A percentile compares a stretch with the other conserved stretches of the same genome.
Evolutionary conservation across 2,888 invertebrate genomes (phyloP).

Genomic region (Orthosia gothica): DNA sequence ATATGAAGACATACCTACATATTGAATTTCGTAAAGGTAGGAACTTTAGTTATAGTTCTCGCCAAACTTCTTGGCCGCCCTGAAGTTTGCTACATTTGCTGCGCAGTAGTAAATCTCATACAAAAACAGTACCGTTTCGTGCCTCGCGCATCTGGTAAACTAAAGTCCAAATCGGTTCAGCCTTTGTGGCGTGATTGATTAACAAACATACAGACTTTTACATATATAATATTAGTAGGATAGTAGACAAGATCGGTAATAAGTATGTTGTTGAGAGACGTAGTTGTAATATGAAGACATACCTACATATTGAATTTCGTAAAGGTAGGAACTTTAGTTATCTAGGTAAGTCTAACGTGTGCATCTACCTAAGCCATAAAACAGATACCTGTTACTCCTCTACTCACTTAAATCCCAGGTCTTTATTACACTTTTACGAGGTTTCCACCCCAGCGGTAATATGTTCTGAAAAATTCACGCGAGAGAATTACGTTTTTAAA

Average conservation of each 20-base stretch:
- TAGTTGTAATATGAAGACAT: too few relatives aligned
- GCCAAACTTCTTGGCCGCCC: too few relatives aligned
- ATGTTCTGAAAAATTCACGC: slow-evolving; percentile 36
- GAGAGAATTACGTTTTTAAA: slow-evolving; percentile 34
- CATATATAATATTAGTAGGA: too few relatives aligned
- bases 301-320: not conserved
- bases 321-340: not conserved
- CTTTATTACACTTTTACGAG: slow-evolving; percentile 36
- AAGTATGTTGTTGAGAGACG: not conserved
- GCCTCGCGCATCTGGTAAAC: too few relatives aligned
- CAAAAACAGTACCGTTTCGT: too few relatives aligned
- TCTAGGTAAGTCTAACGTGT: not conserved
- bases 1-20: not conserved
- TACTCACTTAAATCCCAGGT: slow-evolving; percentile 14
- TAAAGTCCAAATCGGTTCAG: too few relatives aligned
- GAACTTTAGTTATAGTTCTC: not conserved
- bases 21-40: not conserved
- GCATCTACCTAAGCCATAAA: slow-evolving; percentile 5
- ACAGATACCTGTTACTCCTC: slow-evolving; percentile 26
- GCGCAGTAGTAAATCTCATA: too few relatives aligned
- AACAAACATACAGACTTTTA: too few relatives aligned
- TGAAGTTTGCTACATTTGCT: too few relatives aligned
- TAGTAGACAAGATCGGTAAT: too few relatives aligned
- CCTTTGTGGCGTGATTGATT: too few relatives aligned
- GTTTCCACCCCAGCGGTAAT: slow-evolving; percentile 17